Evolutionary conservation across 2,797 vertebrate genomes (phyloP).

Genomic region (Phoxinus dragarum): DNA sequence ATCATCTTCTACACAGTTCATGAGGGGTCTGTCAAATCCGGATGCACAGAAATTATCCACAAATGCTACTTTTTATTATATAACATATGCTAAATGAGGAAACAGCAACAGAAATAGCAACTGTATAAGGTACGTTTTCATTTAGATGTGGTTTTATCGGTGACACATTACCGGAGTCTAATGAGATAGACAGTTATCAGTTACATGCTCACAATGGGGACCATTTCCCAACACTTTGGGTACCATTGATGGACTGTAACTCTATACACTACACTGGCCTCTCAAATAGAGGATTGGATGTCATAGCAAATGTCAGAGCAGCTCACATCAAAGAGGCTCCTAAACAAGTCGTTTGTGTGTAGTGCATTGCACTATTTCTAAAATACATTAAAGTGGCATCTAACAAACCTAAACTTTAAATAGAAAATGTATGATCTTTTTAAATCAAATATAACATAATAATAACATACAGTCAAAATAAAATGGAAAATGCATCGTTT

Average conservation of each 20-base stretch:
- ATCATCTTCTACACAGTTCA: slow-evolving; percentile 10
- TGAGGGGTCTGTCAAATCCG: not conserved
- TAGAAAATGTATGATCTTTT: not conserved
- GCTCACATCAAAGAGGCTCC: slow-evolving; percentile 34
- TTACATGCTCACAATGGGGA: slow-evolving; percentile 47
- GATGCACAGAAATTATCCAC: not conserved
- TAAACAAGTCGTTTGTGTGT: not conserved
- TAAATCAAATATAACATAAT: not conserved
- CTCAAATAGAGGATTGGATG: slow-evolving; percentile 44
- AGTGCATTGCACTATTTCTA: slow-evolving; percentile 11
- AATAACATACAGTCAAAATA: not conserved
- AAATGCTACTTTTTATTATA: not conserved
- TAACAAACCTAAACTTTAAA: not conserved
- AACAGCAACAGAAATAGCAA: not conserved
- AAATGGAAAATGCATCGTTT: slow-evolving; percentile 34
- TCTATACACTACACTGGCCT: slow-evolving; percentile 46
- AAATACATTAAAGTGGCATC: not conserved
- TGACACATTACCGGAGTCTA: slow-evolving; percentile 36
- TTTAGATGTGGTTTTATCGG: not conserved
- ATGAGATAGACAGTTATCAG: slow-evolving; percentile 39
- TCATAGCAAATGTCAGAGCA: slow-evolving; percentile 40
- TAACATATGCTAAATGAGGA: not conserved
- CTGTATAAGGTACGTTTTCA: not conserved
- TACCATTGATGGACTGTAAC: slow-evolving; percentile 46
- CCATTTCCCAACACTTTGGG: slow-evolving; percentile 44